Conservation (phyloP, 2,797 vertebrate species). For the Scolopax bukidnonensis region DNA sequence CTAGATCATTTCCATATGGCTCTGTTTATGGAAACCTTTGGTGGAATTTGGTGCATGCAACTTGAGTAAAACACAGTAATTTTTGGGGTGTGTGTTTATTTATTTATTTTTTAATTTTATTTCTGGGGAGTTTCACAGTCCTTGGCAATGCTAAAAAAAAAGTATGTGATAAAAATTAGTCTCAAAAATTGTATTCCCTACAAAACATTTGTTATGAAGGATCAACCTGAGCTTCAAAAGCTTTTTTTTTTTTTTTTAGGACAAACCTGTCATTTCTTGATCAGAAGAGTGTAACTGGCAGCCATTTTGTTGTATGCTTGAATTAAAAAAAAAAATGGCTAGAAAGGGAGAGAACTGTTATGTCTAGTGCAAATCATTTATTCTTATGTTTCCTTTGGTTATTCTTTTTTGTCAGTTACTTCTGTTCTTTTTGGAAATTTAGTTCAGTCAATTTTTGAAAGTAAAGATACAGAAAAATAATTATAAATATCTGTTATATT, state of each 20-base stretch:
- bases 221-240: neutral
- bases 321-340: neutral
- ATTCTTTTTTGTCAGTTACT: neutral
- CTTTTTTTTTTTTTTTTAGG: neutral
- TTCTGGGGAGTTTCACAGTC: neutral
- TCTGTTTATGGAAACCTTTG: neutral
- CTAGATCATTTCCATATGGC: neutral
- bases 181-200: neutral
- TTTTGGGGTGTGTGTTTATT: neutral
- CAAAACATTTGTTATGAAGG: neutral
- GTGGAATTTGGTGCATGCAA: neutral
- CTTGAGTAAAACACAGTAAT: neutral
- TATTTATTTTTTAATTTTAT: neutral
- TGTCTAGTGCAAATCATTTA: neutral
- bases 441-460: neutral
- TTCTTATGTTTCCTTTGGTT: neutral
- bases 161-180: neutral
- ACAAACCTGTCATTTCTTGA: neutral
- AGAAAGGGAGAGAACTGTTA: neutral
- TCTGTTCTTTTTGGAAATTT: neutral
- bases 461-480: neutral
- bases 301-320: conserved; percentile 10
- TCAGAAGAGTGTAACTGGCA: conserved; percentile 5
- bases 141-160: neutral
- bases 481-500: neutral